A percentile compares a stretch with the other conserved stretches of the same genome.
Evolutionary conservation across 1,140 invertebrate species (phyloP).

Genomic region (Monomorium pharaonis): DNA sequence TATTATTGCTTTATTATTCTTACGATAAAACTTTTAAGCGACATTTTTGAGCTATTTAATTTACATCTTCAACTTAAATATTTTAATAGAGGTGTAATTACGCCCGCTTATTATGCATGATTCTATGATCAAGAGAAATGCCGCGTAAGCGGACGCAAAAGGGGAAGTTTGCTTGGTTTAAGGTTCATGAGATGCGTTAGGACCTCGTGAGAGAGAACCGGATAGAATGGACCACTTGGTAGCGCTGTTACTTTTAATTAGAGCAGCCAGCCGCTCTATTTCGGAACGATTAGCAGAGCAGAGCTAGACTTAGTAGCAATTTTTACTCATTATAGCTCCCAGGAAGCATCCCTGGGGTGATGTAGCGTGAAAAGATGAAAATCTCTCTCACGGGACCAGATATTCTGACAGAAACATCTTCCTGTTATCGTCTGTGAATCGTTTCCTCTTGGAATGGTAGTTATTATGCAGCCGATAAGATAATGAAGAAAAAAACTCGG

Average conservation of each 20-base stretch:
- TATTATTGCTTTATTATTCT: background rate
- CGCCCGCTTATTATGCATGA: constrained; percentile 36
- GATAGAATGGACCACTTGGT: constrained; percentile 54
- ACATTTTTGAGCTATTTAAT: background rate
- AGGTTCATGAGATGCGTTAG: no score
- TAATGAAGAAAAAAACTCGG: background rate
- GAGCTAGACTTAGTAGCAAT: constrained; percentile 71
- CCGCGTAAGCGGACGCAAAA: constrained; percentile 32
- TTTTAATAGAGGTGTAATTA: background rate
- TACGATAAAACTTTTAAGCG: background rate
- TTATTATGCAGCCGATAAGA: background rate
- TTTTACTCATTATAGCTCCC: constrained; percentile 74
- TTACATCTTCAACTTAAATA: background rate
- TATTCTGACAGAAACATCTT: background rate
- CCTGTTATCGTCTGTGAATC: background rate
- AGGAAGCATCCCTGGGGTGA: constrained; percentile 33
- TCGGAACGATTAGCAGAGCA: constrained; percentile 63
- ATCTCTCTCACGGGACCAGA: background rate
- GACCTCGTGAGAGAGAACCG: background rate
- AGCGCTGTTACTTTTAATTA: constrained; percentile 78
- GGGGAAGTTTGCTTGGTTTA: constrained; percentile 53
- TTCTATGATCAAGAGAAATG: constrained; percentile 57
- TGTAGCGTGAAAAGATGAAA: constrained; percentile 37
- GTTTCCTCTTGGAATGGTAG: background rate
- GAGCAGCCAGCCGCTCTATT: constrained; percentile 66